Evolutionary conservation across 2,113 vertebrate species (phyloP).

Genomic region (Sula dactylatra): DNA sequence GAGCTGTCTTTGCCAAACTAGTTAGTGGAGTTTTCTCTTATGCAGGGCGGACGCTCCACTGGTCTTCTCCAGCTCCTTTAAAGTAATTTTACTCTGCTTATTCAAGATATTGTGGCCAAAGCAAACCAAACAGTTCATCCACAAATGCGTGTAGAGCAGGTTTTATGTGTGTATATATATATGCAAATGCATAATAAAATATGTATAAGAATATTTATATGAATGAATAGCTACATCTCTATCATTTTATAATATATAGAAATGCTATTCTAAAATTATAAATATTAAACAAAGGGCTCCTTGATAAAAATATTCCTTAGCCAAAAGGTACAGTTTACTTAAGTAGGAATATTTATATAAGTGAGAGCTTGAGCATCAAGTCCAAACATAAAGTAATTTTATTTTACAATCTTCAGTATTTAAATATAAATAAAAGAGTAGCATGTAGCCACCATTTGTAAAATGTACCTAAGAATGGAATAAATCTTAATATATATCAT

Average conservation of each 20-base stretch:
- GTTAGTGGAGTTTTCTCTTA: background rate
- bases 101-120: background rate
- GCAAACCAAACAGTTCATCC: background rate
- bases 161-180: background rate
- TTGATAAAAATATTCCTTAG: background rate
- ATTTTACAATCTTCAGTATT: background rate
- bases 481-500: background rate
- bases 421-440: background rate
- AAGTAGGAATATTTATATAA: background rate
- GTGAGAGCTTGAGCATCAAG: background rate
- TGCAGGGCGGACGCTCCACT: background rate
- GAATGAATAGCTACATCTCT: background rate
- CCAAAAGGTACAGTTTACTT: background rate
- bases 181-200: background rate
- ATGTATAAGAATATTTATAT: accelerated
- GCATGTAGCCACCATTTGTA: background rate
- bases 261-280: background rate
- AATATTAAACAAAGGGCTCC: background rate
- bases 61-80: background rate
- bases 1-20: background rate
- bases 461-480: background rate
- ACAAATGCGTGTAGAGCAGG: background rate
- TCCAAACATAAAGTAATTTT: background rate
- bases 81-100: background rate
- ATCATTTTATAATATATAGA: background rate